These are phyloP conservation scores for Lepidotrigona ventralis DNA, from an alignment of 1,140 invertebrate genomes.

Conservation along the genomic window DNA sequence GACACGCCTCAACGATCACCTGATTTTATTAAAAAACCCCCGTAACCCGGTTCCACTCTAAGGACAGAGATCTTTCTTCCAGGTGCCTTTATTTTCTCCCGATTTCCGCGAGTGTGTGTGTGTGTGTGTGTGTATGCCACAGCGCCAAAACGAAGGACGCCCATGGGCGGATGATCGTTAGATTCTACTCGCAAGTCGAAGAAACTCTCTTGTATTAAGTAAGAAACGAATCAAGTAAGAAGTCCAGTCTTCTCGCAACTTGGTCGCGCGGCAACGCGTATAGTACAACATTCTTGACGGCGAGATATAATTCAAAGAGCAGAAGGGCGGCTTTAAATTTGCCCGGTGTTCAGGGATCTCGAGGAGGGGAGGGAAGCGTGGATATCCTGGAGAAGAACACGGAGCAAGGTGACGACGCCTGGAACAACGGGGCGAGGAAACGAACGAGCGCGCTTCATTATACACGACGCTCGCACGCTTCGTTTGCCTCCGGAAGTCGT, in stretches of 20 bases:
- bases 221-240: no score
- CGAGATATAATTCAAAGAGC: neutral
- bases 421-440: conserved; percentile 54
- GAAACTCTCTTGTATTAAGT: no score
- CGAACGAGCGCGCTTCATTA: conserved; percentile 78
- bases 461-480: conserved; percentile 79
- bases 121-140: neutral
- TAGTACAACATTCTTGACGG: neutral
- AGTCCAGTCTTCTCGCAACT: no score
- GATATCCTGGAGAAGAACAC: conserved; percentile 15
- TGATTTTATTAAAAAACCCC: conserved; percentile 72
- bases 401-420: conserved; percentile 36
- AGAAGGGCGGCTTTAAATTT: conserved; percentile 19
- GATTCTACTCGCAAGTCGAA: no score
- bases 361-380: neutral
- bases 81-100: conserved; percentile 17
- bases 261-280: neutral
- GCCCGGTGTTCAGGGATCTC: conserved; percentile 22
- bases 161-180: no score
- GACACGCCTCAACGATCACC: conserved; percentile 62
- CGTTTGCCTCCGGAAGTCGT: conserved; percentile 79
- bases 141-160: neutral
- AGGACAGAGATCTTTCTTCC: conserved; percentile 44
- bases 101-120: no score
- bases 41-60: conserved; percentile 59